Percentiles rank a stretch among this genome's conserved stretches.
phyloP scores from a whole-genome alignment of 2,888 invertebrate species.

The Diplolepis rosae region DNA sequence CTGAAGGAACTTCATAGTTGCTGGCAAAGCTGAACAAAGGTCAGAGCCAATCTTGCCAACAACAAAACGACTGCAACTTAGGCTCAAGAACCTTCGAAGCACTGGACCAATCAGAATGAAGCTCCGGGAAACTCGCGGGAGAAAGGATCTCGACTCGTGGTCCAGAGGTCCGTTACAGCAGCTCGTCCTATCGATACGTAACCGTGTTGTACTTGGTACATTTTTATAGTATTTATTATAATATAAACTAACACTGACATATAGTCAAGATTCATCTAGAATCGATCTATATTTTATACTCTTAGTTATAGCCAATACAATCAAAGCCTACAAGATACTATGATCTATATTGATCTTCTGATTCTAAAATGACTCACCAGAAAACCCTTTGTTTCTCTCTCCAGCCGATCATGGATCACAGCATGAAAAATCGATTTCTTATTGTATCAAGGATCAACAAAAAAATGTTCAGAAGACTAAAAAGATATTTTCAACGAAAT shows the following conservation, averaged over 20 bases:
- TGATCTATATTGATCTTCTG: background rate
- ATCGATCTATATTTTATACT: slow-evolving; percentile 10
- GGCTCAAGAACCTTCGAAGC: slow-evolving; percentile 52
- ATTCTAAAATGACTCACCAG: slow-evolving; percentile 20
- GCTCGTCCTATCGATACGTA: slow-evolving; percentile 50
- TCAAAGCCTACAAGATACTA: background rate
- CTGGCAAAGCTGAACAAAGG: slow-evolving; percentile 39
- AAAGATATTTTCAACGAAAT: too few species aligned
- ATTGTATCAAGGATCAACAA: background rate
- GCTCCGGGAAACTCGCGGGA: slow-evolving; percentile 56
- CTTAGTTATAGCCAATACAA: slow-evolving; percentile 11
- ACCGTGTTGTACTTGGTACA: slow-evolving; percentile 45
- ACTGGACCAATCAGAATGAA: slow-evolving; percentile 56
- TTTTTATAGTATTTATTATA: background rate
- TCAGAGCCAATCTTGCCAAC: slow-evolving; percentile 44
- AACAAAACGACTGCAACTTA: slow-evolving; percentile 35
- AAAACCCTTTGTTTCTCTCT: slow-evolving; percentile 13
- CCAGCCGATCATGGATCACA: background rate
- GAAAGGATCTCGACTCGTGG: slow-evolving; percentile 61
- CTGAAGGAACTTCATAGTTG: background rate
- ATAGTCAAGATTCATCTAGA: slow-evolving; percentile 11
- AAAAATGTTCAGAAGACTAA: background rate
- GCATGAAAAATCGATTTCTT: background rate
- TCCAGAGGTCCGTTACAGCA: slow-evolving; percentile 61
- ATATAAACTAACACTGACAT: background rate